These are phyloP conservation scores for Craniophora ligustri DNA, from an alignment of 2,888 invertebrate species.

Conservation along the genomic window DNA sequence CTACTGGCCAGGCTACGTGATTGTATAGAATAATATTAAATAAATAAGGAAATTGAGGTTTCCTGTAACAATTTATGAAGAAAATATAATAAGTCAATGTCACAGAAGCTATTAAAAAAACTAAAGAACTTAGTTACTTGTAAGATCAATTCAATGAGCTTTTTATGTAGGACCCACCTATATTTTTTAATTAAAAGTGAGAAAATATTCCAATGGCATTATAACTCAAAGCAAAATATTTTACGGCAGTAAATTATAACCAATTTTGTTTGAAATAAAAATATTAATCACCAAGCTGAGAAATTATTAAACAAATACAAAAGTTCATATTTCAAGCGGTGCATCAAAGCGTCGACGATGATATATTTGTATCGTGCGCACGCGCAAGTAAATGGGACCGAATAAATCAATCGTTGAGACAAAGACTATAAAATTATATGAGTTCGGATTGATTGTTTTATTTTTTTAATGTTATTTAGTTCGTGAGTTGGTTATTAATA, in stretches of 20 bases:
- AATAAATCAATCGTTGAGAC: conserved; percentile 69
- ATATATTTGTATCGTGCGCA: conserved; percentile 73
- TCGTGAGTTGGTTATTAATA: not conserved
- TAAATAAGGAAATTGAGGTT: too few relatives aligned
- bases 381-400: conserved; percentile 69
- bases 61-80: too few relatives aligned
- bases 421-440: conserved; percentile 57
- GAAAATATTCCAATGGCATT: not conserved
- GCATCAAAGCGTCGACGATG: conserved; percentile 67
- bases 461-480: not conserved
- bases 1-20: too few relatives aligned
- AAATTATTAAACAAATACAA: conserved; percentile 65
- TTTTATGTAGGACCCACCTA: too few relatives aligned
- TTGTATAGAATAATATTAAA: too few relatives aligned
- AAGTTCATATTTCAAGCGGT: conserved; percentile 64
- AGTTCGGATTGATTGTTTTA: not conserved
- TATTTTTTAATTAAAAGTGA: not conserved
- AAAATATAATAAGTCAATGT: too few relatives aligned
- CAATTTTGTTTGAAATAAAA: conserved; percentile 50
- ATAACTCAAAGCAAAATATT: conserved; percentile 27
- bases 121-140: too few relatives aligned
- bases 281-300: conserved; percentile 47
- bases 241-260: conserved; percentile 42
- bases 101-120: too few relatives aligned
- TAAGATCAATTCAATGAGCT: too few relatives aligned